Percentiles rank a stretch among this genome's conserved stretches.
Evolutionary conservation across 1,140 invertebrate species (phyloP).

Genomic region (Hormaphis cornu): DNA sequence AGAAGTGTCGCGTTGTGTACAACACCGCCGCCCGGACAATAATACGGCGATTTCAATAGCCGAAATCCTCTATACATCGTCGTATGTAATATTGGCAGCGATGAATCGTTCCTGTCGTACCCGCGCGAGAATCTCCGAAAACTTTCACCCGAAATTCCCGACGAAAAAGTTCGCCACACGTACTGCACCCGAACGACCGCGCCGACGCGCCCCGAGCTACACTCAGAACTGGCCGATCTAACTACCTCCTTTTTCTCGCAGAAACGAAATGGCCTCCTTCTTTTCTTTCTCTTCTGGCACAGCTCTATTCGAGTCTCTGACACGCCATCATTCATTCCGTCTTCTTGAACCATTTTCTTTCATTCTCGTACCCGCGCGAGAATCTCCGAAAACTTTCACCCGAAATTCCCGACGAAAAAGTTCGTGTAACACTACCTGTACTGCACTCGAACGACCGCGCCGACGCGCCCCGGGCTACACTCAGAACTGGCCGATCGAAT

Average conservation of each 20-base stretch:
- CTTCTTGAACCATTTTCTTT: too few relatives aligned
- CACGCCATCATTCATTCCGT: too few relatives aligned
- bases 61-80: too few relatives aligned
- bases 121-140: background rate
- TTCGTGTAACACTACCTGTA: too few relatives aligned
- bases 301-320: too few relatives aligned
- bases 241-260: background rate
- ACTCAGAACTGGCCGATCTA: background rate
- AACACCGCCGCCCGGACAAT: too few relatives aligned
- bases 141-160: conserved; percentile 17
- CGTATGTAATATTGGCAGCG: conserved; percentile 23
- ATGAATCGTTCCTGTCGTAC: background rate
- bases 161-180: background rate
- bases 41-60: conserved; percentile 28
- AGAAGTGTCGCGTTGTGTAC: too few relatives aligned
- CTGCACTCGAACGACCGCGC: background rate
- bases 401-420: background rate
- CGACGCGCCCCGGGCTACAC: background rate
- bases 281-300: too few relatives aligned
- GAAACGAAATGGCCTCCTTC: background rate
- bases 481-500: background rate
- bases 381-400: background rate
- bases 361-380: background rate
- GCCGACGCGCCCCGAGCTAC: background rate
- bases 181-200: background rate